A percentile compares a stretch with the other conserved stretches of the same genome.
Evolutionary conservation across 1,140 invertebrate species (phyloP).

Genomic region (Drosophila tani): DNA sequence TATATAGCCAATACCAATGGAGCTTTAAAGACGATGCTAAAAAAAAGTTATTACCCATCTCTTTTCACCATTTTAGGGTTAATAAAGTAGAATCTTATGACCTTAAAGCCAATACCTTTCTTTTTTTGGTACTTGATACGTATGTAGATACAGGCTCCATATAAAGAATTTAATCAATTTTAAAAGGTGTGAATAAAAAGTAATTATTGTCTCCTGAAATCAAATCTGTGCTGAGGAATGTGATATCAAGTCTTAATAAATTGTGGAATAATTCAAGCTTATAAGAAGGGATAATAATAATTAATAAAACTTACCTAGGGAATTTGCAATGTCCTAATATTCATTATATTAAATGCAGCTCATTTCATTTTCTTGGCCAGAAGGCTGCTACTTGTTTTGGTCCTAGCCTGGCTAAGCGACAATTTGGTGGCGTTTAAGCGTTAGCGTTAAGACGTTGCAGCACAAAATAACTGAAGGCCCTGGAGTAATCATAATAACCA

Average conservation of each 20-base stretch:
- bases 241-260: too few species aligned
- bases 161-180: too few species aligned
- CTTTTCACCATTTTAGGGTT: background rate
- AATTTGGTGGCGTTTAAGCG: slow-evolving; percentile 41
- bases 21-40: background rate
- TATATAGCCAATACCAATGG: background rate
- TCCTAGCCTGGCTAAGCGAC: slow-evolving; percentile 25
- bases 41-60: background rate
- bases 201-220: too few species aligned
- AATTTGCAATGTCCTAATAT: background rate
- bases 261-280: background rate
- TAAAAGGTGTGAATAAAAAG: too few species aligned
- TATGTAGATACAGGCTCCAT: too few species aligned
- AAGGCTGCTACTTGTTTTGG: slow-evolving; percentile 19
- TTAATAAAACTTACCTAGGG: background rate
- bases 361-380: slow-evolving; percentile 12
- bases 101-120: background rate
- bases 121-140: background rate
- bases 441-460: slow-evolving; percentile 2
- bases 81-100: background rate
- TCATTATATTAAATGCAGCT: slow-evolving; percentile 13
- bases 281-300: background rate
- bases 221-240: background rate
- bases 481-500: slow-evolving; percentile 59
- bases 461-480: slow-evolving; percentile 30